Conservation (phyloP, 2,797 vertebrate genomes). For the Eospalax fontanierii region DNA sequence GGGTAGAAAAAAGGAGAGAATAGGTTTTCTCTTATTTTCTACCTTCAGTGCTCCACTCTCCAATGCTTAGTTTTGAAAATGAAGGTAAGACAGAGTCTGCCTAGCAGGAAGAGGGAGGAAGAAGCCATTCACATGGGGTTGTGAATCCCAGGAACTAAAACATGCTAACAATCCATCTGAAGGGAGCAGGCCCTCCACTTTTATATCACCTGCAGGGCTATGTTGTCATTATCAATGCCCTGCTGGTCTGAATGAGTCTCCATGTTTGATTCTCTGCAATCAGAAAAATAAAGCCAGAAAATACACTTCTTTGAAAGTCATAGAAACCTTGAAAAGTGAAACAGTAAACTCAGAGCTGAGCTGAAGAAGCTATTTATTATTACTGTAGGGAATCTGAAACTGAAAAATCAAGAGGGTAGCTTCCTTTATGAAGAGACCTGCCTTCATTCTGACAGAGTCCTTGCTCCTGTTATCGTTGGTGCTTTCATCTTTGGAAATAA, state of each 20-base stretch:
- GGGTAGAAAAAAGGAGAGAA: neutral
- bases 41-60: neutral
- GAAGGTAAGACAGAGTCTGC: neutral
- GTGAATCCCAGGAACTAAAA: neutral
- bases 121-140: neutral
- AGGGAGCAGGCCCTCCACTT: neutral
- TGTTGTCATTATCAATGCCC: neutral
- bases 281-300: constrained; percentile 46
- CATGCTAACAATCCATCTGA: neutral
- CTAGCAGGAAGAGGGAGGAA: neutral
- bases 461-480: neutral
- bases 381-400: neutral
- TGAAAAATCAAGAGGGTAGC: neutral
- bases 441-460: neutral
- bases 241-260: constrained; percentile 22
- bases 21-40: neutral
- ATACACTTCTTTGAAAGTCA: constrained; percentile 25
- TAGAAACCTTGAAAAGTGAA: constrained; percentile 8
- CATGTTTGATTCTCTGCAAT: constrained; percentile 59
- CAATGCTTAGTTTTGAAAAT: neutral
- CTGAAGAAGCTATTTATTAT: constrained; percentile 48
- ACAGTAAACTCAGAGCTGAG: neutral
- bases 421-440: neutral
- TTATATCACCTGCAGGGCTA: neutral
- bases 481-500: constrained; percentile 31